These are phyloP conservation scores for Lymantria monacha DNA, from an alignment of 2,888 invertebrate genomes.

Conservation along the genomic window DNA sequence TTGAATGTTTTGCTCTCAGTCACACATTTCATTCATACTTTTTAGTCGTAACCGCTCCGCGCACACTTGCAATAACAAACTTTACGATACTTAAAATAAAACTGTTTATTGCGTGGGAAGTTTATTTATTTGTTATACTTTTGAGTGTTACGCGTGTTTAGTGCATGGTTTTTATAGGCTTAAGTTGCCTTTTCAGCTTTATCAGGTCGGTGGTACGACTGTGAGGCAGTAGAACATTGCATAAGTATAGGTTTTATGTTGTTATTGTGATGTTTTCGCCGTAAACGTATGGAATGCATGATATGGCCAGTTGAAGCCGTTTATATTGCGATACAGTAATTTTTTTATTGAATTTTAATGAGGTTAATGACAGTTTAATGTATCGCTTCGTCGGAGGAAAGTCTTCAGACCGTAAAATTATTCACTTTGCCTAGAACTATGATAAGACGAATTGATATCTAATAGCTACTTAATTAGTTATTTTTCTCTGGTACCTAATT, in stretches of 20 bases:
- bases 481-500: too few relatives aligned
- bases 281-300: slow-evolving; percentile 76
- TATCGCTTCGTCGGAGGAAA: slow-evolving; percentile 16
- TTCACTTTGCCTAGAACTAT: slow-evolving; percentile 17
- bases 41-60: slow-evolving; percentile 69
- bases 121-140: slow-evolving; percentile 77
- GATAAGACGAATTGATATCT: background rate
- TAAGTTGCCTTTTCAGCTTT: slow-evolving; percentile 83
- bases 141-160: slow-evolving; percentile 73
- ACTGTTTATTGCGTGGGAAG: slow-evolving; percentile 73
- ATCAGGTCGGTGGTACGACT: slow-evolving; percentile 79
- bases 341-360: slow-evolving; percentile 66
- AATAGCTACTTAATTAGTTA: too few relatives aligned
- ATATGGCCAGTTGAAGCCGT: slow-evolving; percentile 69
- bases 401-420: slow-evolving; percentile 21
- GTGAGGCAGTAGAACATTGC: slow-evolving; percentile 81
- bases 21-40: slow-evolving; percentile 72
- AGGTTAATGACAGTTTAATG: slow-evolving; percentile 39
- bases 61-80: slow-evolving; percentile 76
- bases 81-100: slow-evolving; percentile 74
- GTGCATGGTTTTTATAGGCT: slow-evolving; percentile 82
- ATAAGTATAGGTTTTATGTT: slow-evolving; percentile 81
- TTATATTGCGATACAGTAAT: slow-evolving; percentile 60
- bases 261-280: slow-evolving; percentile 80
- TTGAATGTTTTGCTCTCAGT: slow-evolving; percentile 51